Conservation (phyloP, 2,888 invertebrate species). For the Agrochola circellaris region DNA sequence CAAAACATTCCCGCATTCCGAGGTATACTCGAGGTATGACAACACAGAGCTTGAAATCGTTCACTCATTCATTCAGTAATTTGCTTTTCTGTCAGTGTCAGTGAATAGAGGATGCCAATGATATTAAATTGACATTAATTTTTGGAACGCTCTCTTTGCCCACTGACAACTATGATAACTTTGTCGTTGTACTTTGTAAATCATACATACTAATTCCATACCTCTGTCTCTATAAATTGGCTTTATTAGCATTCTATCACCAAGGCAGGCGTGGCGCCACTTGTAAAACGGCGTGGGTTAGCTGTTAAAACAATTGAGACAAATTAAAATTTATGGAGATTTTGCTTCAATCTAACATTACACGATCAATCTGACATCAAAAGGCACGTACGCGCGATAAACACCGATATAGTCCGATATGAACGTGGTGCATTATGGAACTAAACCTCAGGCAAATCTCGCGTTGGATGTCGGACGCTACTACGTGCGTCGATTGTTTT, state of each 20-base stretch:
- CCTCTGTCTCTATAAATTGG: not conserved
- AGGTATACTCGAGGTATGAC: not conserved
- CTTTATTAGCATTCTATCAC: not conserved
- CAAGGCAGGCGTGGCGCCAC: not conserved
- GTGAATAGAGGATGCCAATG: conserved; percentile 7
- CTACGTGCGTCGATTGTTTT: too few relatives aligned
- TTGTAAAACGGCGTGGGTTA: too few relatives aligned
- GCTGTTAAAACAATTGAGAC: too few relatives aligned
- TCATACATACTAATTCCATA: not conserved
- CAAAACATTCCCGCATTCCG: not conserved
- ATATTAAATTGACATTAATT: not conserved
- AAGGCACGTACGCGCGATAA: too few relatives aligned
- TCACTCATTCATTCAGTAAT: conserved; percentile 15
- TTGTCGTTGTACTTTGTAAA: not conserved
- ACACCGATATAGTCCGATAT: too few relatives aligned
- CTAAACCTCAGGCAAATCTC: too few relatives aligned
- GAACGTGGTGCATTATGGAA: too few relatives aligned
- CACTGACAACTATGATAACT: not conserved
- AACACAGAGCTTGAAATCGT: conserved; percentile 9
- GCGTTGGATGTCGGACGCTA: too few relatives aligned
- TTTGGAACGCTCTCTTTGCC: not conserved
- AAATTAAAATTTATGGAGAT: too few relatives aligned
- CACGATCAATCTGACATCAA: too few relatives aligned
- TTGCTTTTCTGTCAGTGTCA: conserved; percentile 17
- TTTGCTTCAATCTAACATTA: too few relatives aligned